Evolutionary conservation across 2,113 vertebrate species (phyloP).

Genomic region (Strix aluco): DNA sequence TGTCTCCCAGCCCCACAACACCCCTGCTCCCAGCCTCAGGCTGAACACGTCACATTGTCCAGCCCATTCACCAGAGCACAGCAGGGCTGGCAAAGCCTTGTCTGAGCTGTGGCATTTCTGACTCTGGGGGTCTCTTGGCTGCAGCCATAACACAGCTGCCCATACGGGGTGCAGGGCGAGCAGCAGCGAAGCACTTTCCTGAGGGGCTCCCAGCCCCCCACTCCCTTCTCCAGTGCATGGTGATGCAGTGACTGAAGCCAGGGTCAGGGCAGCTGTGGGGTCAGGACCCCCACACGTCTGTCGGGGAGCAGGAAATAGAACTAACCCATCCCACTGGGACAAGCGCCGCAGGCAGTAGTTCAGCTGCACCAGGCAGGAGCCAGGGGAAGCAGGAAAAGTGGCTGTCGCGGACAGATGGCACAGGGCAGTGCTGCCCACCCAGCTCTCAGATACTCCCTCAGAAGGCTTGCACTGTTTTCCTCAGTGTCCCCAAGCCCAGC

Average conservation of each 20-base stretch:
- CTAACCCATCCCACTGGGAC: neutral
- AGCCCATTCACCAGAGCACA: neutral
- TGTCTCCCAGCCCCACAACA: neutral
- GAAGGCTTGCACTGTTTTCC: neutral
- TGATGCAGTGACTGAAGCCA: neutral
- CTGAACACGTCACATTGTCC: rapidly evolving
- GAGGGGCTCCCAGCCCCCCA: neutral
- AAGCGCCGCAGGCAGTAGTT: neutral
- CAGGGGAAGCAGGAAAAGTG: neutral
- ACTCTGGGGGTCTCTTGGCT: neutral
- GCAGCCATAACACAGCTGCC: neutral
- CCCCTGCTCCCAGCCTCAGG: neutral
- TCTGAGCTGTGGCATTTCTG: neutral
- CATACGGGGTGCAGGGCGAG: rapidly evolving
- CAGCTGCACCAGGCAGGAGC: neutral
- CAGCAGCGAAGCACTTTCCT: neutral
- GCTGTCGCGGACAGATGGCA: rapidly evolving
- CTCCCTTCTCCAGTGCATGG: neutral
- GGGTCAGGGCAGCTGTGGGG: neutral
- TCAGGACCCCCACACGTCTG: rapidly evolving
- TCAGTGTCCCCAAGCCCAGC: neutral
- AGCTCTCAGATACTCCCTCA: neutral
- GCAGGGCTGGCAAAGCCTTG: neutral
- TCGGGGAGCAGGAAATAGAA: neutral
- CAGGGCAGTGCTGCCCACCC: neutral